Evolutionary conservation across 1,140 invertebrate genomes (phyloP), one percentile per base, ranked within the genome.

Genomic region (Phortica variegata): DNA sequence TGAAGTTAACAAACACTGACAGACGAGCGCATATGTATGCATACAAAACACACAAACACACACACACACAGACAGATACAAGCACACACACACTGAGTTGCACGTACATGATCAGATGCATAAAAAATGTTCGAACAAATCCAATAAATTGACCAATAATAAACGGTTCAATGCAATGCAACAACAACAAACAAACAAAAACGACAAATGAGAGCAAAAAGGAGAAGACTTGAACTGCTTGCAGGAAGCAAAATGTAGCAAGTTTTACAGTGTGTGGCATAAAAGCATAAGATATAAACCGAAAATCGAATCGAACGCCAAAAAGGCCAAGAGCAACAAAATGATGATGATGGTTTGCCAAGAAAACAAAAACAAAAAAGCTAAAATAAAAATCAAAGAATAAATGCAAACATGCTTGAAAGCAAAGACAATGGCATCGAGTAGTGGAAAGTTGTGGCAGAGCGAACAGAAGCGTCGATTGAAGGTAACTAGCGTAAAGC

Each of bases 131-230:
- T n/a, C n/a, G 59, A 57, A 65, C 65, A 65, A 70, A 65, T 70
- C 66, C 66, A 70, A 70, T 70, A 70, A 70, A 70, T 70, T 70
- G 66, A 70, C 66, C 66, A 70, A 70, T 65, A 70, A 70, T 70
- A 61, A 70, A 70, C 59, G 65, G 54, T 70, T 60, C 48, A 62
- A 65, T 53, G 54, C 61, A 61, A 50, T 49, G 51, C 42, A 33
- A 38, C 47, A 38, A 31, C 36, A 49, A 31, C n/a, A n/a, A n/a
- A n/a, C n/a, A n/a, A n/a, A n/a, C n/a, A n/a, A n/a, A n/a, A n/a
- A n/a, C n/a, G n/a, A n/a, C n/a, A n/a, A n/a, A n/a, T n/a, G n/a
- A n/a, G n/a, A n/a, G n/a, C n/a, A n/a, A n/a, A n/a, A n/a, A n/a
- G n/a, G n/a, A n/a, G n/a, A n/a, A n/a, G n/a, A n/a, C n/a, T n/a